phyloP scores from a whole-genome alignment of 1,140 invertebrate species.

The Meteorus sp. region DNA sequence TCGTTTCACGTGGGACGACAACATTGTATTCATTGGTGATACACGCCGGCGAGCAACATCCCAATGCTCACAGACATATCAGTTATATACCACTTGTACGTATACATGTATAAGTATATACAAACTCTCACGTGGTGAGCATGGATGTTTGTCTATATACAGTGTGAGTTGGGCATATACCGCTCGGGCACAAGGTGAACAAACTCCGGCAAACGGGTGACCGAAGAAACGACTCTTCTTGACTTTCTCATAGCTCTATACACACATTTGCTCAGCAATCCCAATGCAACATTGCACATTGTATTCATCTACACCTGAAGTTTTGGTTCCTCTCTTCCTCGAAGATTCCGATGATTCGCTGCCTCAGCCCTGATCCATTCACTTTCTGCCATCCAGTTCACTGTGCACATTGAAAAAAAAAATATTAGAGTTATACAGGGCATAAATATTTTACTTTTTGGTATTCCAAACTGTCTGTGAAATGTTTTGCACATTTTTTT shows the following conservation, averaged over 20 bases:
- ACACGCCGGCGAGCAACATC: neutral
- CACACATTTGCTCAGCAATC: neutral
- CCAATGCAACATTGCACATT: neutral
- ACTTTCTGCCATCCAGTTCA: too few relatives aligned
- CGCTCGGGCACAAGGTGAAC: constrained; percentile 23
- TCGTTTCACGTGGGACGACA: constrained; percentile 12
- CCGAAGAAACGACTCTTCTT: neutral
- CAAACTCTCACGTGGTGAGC: neutral
- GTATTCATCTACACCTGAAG: neutral
- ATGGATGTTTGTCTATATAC: neutral
- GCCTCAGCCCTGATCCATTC: too few relatives aligned
- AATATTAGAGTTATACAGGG: too few relatives aligned
- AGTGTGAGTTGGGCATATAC: neutral
- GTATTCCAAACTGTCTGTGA: too few relatives aligned
- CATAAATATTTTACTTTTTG: too few relatives aligned
- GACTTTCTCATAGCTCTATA: too few relatives aligned
- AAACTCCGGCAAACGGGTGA: constrained; percentile 19
- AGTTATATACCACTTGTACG: neutral
- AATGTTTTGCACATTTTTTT: too few relatives aligned
- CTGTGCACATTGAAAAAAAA: too few relatives aligned
- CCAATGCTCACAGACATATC: neutral
- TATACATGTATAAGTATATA: neutral
- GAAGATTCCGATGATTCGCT: neutral
- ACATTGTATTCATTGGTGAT: neutral
- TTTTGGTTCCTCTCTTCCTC: too few relatives aligned